Percentiles rank a stretch among this genome's conserved stretches.
These are phyloP conservation scores for Samia ricini DNA, from an alignment of 1,140 invertebrate genomes.

Conservation along the genomic window DNA sequence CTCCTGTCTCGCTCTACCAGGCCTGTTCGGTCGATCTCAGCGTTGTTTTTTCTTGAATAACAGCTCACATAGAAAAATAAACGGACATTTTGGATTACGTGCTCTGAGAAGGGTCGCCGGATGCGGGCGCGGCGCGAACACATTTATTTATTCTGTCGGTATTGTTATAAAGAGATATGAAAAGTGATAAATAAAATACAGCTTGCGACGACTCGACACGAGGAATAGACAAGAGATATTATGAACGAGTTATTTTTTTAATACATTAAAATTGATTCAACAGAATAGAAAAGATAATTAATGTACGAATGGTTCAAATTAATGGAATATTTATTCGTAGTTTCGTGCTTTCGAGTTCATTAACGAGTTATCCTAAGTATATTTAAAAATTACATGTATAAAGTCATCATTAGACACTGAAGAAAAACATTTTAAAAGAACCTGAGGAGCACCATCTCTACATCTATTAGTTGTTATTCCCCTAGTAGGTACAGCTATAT, in stretches of 20 bases:
- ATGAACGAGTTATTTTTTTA: not conserved
- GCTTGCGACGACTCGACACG: slow-evolving; percentile 41
- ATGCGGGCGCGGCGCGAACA: slow-evolving; percentile 53
- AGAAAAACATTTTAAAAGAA: too few relatives aligned
- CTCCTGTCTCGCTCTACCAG: slow-evolving; percentile 43
- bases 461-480: too few relatives aligned
- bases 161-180: slow-evolving; percentile 59
- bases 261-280: not conserved
- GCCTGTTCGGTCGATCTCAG: slow-evolving; percentile 45
- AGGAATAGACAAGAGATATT: not conserved
- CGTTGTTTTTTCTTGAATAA: slow-evolving; percentile 59
- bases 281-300: too few relatives aligned
- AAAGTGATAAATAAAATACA: slow-evolving; percentile 64
- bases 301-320: too few relatives aligned
- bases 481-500: too few relatives aligned
- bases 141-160: slow-evolving; percentile 66
- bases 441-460: too few relatives aligned
- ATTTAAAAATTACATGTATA: too few relatives aligned
- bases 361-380: too few relatives aligned
- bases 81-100: slow-evolving; percentile 74
- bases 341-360: too few relatives aligned
- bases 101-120: slow-evolving; percentile 57
- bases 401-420: too few relatives aligned
- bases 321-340: too few relatives aligned
- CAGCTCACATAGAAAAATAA: slow-evolving; percentile 69